These are phyloP conservation scores for Ellobium chinense DNA, from an alignment of 2,888 invertebrate species.

Conservation along the genomic window DNA sequence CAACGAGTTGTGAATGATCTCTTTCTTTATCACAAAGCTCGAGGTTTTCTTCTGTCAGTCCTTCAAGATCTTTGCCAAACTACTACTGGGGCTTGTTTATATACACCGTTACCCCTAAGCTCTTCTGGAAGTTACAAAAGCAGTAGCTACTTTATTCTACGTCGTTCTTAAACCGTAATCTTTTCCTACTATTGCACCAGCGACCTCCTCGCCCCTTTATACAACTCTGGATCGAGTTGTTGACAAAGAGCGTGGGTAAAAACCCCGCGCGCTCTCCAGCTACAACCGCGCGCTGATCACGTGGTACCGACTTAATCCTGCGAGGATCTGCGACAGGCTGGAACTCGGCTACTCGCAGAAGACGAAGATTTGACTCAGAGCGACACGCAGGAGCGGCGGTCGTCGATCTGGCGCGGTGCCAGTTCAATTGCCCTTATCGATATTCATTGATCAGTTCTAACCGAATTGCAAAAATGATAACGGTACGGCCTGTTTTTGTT, in stretches of 20 bases:
- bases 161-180: neutral
- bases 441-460: neutral
- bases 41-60: too few relatives aligned
- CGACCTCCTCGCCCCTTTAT: neutral
- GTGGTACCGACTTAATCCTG: neutral
- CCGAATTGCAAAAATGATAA: neutral
- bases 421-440: neutral
- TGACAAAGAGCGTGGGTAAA: neutral
- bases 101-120: too few relatives aligned
- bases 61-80: too few relatives aligned
- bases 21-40: too few relatives aligned
- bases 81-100: too few relatives aligned
- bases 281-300: neutral
- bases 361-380: neutral
- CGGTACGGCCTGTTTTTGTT: neutral
- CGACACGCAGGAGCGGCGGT: neutral
- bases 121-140: too few relatives aligned
- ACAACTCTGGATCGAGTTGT: neutral
- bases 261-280: neutral
- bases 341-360: conserved; percentile 23
- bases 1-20: too few relatives aligned
- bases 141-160: neutral
- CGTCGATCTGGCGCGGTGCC: neutral
- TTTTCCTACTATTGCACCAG: neutral
- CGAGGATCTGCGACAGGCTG: neutral